Base-by-base conservation (phyloP, 2,888 invertebrate genomes). In the Oscheius onirici region DNA sequence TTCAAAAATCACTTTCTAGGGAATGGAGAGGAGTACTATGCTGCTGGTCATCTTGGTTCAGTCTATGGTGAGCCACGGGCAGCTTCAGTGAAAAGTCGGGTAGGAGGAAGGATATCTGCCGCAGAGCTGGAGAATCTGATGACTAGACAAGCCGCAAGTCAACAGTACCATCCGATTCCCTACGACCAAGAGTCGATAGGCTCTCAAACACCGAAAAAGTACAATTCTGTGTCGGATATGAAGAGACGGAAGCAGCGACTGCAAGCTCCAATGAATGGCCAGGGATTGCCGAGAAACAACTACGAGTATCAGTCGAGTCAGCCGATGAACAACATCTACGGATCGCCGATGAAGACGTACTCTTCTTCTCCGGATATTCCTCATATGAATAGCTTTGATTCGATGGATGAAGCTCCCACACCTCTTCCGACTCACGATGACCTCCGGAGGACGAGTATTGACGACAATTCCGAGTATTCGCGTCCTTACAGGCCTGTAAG, bases 151-250 rank as follows among this genome's bases (percentile, higher is more conserved):
- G 71, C 80, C 10, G 76, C 70, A 34, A 49, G 54, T 40, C 72
- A 67, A 17, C 67, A 63, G 8, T 68, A 68, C 43, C 72, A 67
- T 43, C 72, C 58, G 3, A 26, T 72, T n/a, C 52, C 67, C 22
- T 68, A 46, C 46, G 68, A 72, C 20, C 72, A 71, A 67, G 67
- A 79, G 54, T 80, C 80, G 2, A 61, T 80, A 51, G 72, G 77
- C 24, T 73, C 76, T 8, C 79, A 81, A 58, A 78, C 79, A 1
- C 84, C 87, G 40, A 84, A 84, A 70, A 94, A 95, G 46, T 95
- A 95, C 89, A 94, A 94, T 54, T 95, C 95, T 87, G 95, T 95
- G 52, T 94, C 95, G 0, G 95, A 95, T 88, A 95, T 95, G 95
- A 95, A 95, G 89, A 91, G 95, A 69, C 91, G 91, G 79, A 92